Conservation (phyloP, 1,140 invertebrate species). For the Zaprionus ghesquierei region DNA sequence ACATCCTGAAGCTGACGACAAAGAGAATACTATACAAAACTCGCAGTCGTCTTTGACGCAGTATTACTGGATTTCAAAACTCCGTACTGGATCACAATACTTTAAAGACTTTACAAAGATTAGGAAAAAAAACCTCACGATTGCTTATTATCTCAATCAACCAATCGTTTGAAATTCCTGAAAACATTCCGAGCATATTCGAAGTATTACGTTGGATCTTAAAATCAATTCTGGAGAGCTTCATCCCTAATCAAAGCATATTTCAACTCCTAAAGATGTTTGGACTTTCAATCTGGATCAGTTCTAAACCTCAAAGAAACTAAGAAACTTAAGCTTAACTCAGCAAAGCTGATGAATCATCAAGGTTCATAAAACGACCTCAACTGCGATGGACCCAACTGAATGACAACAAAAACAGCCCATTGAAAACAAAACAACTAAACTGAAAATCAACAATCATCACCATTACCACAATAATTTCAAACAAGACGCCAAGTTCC, state of each 20-base stretch:
- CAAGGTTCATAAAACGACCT: not conserved
- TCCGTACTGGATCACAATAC: not conserved
- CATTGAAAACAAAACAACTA: not conserved
- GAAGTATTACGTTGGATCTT: not conserved
- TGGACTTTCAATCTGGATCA: not conserved
- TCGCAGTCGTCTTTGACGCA: not conserved
- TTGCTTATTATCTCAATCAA: not conserved
- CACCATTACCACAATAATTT: not conserved
- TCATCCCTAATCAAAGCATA: not conserved
- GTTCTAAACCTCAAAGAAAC: not conserved
- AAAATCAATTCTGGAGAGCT: not conserved
- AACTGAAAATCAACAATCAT: not conserved
- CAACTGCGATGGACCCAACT: not conserved
- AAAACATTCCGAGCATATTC: conserved; percentile 1
- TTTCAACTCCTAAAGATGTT: not conserved
- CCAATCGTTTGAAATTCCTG: not conserved
- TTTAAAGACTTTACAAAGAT: too few species aligned
- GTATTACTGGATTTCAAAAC: not conserved
- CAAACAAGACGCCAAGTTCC: not conserved
- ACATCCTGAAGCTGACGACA: not conserved
- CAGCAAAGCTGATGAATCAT: not conserved
- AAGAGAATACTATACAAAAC: too few species aligned
- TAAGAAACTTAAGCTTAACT: not conserved
- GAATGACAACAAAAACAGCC: not conserved
- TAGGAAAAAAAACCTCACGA: too few species aligned